Conservation (phyloP, 2,113 vertebrate genomes). For the Bothrops jararaca region DNA sequence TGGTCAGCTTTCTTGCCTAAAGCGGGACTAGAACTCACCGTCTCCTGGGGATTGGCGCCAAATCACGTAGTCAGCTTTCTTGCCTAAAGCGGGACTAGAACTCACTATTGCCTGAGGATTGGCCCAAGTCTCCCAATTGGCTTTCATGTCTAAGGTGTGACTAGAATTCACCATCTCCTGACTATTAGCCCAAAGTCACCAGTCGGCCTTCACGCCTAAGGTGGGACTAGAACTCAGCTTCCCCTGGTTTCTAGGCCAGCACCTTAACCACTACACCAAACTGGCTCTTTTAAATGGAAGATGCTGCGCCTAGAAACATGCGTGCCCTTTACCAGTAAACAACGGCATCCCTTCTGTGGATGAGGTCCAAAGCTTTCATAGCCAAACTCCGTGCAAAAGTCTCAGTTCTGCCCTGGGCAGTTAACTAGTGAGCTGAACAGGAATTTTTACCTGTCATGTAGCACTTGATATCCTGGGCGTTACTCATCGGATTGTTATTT, state of each 20-base stretch:
- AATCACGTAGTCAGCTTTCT: fast-evolving
- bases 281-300: background rate
- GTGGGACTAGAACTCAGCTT: background rate
- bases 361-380: background rate
- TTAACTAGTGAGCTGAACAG: background rate
- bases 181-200: no score
- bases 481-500: constrained; percentile 97
- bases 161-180: background rate
- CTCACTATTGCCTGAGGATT: background rate
- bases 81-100: background rate
- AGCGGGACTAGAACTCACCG: no score
- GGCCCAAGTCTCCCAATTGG: no score
- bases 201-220: background rate
- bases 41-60: no score
- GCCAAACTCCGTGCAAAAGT: background rate
- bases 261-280: background rate
- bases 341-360: background rate
- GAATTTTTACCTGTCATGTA: constrained; percentile 92
- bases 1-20: no score
- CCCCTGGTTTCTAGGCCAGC: background rate
- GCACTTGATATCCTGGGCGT: constrained; percentile 93
- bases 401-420: no score
- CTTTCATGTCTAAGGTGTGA: background rate
- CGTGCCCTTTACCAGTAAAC: background rate
- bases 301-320: fast-evolving